These are phyloP conservation scores for Virgularia gustaviana DNA, from an alignment of 92 coral and sea anemone genomes.

Conservation along the genomic window DNA sequence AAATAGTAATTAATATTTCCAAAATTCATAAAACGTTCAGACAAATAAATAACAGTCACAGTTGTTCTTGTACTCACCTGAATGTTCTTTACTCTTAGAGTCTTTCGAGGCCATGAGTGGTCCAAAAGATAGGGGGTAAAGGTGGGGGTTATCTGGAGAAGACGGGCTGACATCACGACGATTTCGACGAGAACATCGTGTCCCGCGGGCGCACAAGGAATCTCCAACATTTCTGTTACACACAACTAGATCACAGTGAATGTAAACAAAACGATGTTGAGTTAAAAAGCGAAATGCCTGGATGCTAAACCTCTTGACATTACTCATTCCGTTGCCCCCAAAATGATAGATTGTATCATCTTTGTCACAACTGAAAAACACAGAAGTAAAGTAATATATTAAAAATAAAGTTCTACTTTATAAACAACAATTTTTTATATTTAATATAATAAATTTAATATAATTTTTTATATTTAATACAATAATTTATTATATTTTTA, in stretches of 20 bases:
- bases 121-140: constrained; percentile 1
- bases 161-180: background rate
- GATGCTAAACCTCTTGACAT: constrained; percentile 14
- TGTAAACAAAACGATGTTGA: constrained; percentile 23
- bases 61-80: no score
- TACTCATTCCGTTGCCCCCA: background rate
- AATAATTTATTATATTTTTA: no score
- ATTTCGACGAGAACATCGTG: background rate
- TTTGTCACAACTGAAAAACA: background rate
- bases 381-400: background rate
- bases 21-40: no score
- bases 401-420: no score
- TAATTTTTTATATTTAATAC: no score
- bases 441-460: no score
- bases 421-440: no score
- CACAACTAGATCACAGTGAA: constrained; percentile 36
- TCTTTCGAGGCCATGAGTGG: constrained; percentile 32
- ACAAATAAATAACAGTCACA: no score
- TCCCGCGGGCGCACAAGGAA: constrained; percentile 22
- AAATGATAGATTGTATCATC: background rate
- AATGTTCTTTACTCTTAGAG: constrained; percentile 4
- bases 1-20: no score
- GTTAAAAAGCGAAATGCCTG: constrained; percentile 31
- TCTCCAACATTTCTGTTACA: constrained; percentile 17
- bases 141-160: background rate